Percentiles rank a stretch among this genome's conserved stretches.
phyloP scores from a whole-genome alignment of 2,797 vertebrate species.

The Fistularia tabacaria region DNA sequence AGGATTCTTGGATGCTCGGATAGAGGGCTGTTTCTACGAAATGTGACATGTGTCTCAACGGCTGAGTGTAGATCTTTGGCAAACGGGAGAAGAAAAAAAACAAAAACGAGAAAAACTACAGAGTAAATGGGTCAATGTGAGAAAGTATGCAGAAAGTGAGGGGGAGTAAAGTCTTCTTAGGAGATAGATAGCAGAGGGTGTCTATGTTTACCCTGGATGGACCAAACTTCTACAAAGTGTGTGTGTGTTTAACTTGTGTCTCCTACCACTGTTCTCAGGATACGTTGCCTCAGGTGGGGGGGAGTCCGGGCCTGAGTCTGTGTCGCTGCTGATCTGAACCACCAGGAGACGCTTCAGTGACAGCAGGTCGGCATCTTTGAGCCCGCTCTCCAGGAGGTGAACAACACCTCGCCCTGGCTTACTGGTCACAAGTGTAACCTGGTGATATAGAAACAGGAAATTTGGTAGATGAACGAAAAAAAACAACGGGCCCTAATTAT shows the following conservation, averaged over 20 bases:
- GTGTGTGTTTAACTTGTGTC: background rate
- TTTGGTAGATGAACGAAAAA: background rate
- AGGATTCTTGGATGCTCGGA: constrained; percentile 16
- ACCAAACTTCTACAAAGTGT: background rate
- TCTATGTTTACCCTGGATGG: background rate
- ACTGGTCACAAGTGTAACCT: constrained; percentile 88
- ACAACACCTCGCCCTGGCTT: constrained; percentile 74
- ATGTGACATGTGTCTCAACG: constrained; percentile 9
- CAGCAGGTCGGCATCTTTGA: constrained; percentile 79
- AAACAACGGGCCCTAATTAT: background rate
- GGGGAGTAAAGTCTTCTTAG: constrained; percentile 12
- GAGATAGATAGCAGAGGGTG: constrained; percentile 15
- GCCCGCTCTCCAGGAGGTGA: constrained; percentile 76
- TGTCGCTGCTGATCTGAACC: constrained; percentile 69
- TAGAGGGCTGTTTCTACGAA: constrained; percentile 7
- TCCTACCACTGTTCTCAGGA: constrained; percentile 70
- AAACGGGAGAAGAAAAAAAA: background rate
- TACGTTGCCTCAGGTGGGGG: constrained; percentile 49
- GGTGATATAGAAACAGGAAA: constrained; percentile 9
- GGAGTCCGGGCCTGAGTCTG: constrained; percentile 46
- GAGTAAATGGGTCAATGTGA: constrained; percentile 24
- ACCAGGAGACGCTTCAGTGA: constrained; percentile 81
- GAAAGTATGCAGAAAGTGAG: constrained; percentile 14
- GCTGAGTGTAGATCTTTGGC: constrained; percentile 5
- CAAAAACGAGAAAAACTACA: background rate